phyloP scores from a whole-genome alignment of 2,797 vertebrate genomes.

The Megaceryle alcyon region DNA sequence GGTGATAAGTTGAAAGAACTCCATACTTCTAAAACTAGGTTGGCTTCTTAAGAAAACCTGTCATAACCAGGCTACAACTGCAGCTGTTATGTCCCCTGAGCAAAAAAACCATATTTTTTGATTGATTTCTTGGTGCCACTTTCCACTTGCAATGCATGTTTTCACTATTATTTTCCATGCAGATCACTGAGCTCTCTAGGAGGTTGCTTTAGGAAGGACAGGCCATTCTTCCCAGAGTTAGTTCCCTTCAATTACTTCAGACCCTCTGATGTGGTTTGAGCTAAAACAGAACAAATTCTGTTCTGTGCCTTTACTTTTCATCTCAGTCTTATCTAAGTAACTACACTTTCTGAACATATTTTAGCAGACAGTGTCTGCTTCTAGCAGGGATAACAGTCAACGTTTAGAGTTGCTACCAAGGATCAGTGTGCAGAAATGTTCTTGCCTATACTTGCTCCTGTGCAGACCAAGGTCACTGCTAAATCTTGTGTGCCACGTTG shows the following conservation, averaged over 20 bases:
- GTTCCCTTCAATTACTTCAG: background rate
- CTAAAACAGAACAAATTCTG: background rate
- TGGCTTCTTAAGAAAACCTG: background rate
- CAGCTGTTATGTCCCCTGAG: background rate
- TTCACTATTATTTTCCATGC: background rate
- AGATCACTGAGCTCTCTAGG: background rate
- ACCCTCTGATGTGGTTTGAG: background rate
- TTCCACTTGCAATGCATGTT: background rate
- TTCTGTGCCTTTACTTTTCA: background rate
- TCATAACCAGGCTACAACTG: background rate
- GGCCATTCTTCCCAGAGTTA: background rate
- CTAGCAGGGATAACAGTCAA: background rate
- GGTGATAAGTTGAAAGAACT: constrained; percentile 32
- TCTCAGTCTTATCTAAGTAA: background rate
- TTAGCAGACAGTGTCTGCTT: background rate
- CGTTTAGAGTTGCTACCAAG: background rate
- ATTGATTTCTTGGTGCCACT: background rate
- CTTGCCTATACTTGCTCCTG: background rate
- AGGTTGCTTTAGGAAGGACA: background rate
- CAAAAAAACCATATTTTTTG: background rate
- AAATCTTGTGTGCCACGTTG: background rate
- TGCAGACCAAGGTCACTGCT: background rate
- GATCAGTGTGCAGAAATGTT: background rate
- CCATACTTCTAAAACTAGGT: background rate
- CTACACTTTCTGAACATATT: background rate